Base-by-base conservation (phyloP, 2,888 invertebrate species). In the Gortyna flavago region DNA sequence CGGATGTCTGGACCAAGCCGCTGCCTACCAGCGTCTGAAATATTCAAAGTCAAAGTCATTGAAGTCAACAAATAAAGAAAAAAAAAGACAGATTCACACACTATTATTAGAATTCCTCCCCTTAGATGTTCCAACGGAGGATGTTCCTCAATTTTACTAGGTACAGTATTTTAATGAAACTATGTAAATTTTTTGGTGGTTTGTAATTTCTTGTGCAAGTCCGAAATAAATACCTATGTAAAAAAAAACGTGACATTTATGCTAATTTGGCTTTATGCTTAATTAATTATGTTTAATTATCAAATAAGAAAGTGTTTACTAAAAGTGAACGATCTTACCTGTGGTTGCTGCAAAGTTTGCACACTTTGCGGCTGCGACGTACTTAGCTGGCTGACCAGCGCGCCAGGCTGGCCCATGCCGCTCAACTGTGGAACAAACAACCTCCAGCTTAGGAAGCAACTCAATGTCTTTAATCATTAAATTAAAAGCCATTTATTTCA, bases 361-460 rank as follows among this genome's bases (percentile, higher is more conserved):
- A 95, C 93, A 54, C 81, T 91, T 76, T 93, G 94, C 2, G 90
- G 80, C 5, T 93, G 95, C 9, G 91, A 81, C 6, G 92, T 81
- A 74, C 88, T 94, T 44, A 96, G 80, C 77, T 95, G 96, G 0
- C 95, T 91, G 87, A 93, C 97, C 32, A 95, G 83, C 0, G 95
- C 90, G 3, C 97, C 97, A 2, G 96, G 93, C 76, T 96, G 96
- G 3, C 96, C 92, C 96, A 97, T 97, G 68, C 97, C 95, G 32
- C 96, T 92, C 68, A 97, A 86, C 95, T 97, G 90, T 85, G 89
- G 25, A 75, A 67, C 41, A 81, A 13, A 79, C 0, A 11, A 32
- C 16, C 16, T 54, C 41, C 25, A 69, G 16, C 5, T 85, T 29
- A 83, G 16, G 29, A 48, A 41, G 6, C 21, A 38, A 32, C 25